Evolutionary conservation across 1,140 invertebrate genomes (phyloP), one percentile per base, ranked within the genome.

Genomic region (Paralvinella palmiformis): DNA sequence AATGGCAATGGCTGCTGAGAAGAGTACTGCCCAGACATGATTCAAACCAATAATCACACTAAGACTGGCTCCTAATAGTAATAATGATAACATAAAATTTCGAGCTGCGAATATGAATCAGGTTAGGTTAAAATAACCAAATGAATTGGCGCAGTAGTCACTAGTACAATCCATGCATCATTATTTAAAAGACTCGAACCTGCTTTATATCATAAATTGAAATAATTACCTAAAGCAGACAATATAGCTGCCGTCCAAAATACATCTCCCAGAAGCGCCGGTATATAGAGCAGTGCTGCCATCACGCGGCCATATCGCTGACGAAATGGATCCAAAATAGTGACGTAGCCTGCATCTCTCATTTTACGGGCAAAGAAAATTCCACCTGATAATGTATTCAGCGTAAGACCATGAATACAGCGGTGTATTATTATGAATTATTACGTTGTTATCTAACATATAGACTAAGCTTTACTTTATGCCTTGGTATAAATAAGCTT

Each of bases 361-460:
- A 99, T 98, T 71, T 92, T 91, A 79, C 94, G 94, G 57, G 96
- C 96, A 83, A 98, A 99, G 79, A 99, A 94, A 69, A 96, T 87
- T n/a, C 96, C 96, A 71, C 95, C 94, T 94, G 76, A 37, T 68
- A 77, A 50, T 57, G 27, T 58, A 57, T 22, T 22, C 17, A 24
- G n/a, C 6, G n/a, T 48, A 4, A 48, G 15, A 48, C 27, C 45
- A 48, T 17, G 4, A 44, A n/a, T 44, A 15, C 37, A 44, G n/a
- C n/a, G n/a, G n/a, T 0, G 37, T 15, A 15, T 44, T 44, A 44
- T 44, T 44, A 13, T n/a, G 13, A 44, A 44, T n/a, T 44, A n/a
- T n/a, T 13, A 15, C 37, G 13, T 44, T 13, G 13, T 44, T n/a
- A 13, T 15, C 13, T 44, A 44, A 13, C n/a, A n/a, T 44, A 13